Conservation (phyloP, 1,140 invertebrate genomes). For the Bradysia coprophila region DNA sequence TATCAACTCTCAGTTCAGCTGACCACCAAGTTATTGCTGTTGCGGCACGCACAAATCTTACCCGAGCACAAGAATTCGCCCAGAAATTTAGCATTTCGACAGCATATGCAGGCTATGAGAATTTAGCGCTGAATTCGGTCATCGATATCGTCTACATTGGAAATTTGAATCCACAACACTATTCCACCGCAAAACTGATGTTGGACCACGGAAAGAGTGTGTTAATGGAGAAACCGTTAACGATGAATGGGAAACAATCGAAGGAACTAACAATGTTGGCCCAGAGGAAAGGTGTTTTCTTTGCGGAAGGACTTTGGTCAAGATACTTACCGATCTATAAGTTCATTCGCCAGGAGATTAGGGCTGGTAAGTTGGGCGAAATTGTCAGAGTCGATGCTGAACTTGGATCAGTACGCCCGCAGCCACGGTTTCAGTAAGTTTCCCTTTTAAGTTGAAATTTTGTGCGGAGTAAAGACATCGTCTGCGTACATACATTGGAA, state of each 20-base stretch:
- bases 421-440: slow-evolving; percentile 74
- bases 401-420: slow-evolving; percentile 53
- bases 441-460: slow-evolving; percentile 48
- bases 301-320: slow-evolving; percentile 75
- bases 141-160: slow-evolving; percentile 66
- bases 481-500: slow-evolving; percentile 18
- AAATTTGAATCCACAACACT: slow-evolving; percentile 47
- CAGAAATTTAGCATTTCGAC: slow-evolving; percentile 39
- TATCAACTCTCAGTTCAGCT: slow-evolving; percentile 31
- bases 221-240: slow-evolving; percentile 69
- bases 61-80: slow-evolving; percentile 49
- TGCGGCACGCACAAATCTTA: slow-evolving; percentile 43
- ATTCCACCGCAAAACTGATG: slow-evolving; percentile 41
- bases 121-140: slow-evolving; percentile 44
- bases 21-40: slow-evolving; percentile 49
- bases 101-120: slow-evolving; percentile 49
- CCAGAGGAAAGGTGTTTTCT: slow-evolving; percentile 41
- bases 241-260: slow-evolving; percentile 46
- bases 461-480: slow-evolving; percentile 35
- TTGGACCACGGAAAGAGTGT: slow-evolving; percentile 60
- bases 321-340: slow-evolving; percentile 54
- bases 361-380: slow-evolving; percentile 43
- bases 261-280: slow-evolving; percentile 37
- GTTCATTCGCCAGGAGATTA: slow-evolving; percentile 34
- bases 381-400: slow-evolving; percentile 38